Evolutionary conservation across 2,888 invertebrate species (phyloP).

Genomic region (Rhagonycha fulva): DNA sequence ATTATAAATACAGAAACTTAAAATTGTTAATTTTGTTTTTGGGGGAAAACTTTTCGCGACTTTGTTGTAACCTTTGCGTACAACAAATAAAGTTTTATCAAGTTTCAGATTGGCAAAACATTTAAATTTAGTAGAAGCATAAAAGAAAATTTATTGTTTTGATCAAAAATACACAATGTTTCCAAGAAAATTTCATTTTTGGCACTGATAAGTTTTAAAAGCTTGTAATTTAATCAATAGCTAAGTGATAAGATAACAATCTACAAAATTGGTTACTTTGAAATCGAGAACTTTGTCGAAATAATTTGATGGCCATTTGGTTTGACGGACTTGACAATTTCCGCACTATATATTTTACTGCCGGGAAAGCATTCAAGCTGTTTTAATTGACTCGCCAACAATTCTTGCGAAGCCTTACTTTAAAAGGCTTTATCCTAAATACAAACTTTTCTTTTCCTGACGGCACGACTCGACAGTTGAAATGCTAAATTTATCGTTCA

Average conservation of each 20-base stretch:
- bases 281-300: background rate
- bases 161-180: background rate
- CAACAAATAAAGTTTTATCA: background rate
- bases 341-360: background rate
- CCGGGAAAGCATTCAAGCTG: background rate
- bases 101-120: background rate
- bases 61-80: background rate
- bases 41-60: background rate
- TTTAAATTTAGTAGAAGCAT: background rate
- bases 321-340: background rate
- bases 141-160: background rate
- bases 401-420: background rate
- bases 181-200: background rate
- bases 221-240: background rate
- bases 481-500: background rate
- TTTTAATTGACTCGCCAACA: background rate
- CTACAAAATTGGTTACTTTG: background rate
- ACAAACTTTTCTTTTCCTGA: background rate
- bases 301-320: background rate
- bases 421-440: background rate
- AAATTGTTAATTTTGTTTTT: background rate
- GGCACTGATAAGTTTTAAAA: background rate
- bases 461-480: background rate
- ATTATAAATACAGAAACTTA: background rate
- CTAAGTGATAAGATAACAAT: background rate